Percentiles rank a stretch among this genome's conserved stretches.
phyloP scores from a whole-genome alignment of 2,888 invertebrate species.

The Hyalella azteca region DNA sequence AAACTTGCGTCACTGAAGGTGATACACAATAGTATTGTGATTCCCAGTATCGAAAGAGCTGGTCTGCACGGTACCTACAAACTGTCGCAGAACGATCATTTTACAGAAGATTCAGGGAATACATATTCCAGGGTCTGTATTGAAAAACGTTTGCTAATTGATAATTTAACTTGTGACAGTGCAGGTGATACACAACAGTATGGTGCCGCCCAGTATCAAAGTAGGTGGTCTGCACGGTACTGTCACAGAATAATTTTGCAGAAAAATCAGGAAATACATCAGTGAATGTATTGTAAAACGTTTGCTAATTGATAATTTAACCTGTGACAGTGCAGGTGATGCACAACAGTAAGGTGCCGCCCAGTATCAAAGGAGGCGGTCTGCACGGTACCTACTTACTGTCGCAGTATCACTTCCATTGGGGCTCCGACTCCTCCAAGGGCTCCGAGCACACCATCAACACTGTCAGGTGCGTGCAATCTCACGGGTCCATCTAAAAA shows the following conservation, averaged over 20 bases:
- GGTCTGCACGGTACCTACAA: conserved; percentile 48
- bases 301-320: too few relatives aligned
- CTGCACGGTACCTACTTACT: conserved; percentile 49
- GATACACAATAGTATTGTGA: neutral
- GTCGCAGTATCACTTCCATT: conserved; percentile 56
- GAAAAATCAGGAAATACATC: too few relatives aligned
- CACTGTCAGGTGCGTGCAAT: conserved; percentile 41
- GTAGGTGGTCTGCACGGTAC: conserved; percentile 50
- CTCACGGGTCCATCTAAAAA: neutral
- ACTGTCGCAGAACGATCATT: too few relatives aligned
- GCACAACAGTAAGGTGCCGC: neutral
- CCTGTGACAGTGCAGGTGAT: conserved; percentile 39
- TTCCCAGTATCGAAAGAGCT: conserved; percentile 39
- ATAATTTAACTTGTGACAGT: too few relatives aligned
- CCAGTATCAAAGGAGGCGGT: conserved; percentile 42
- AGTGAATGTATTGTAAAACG: too few relatives aligned
- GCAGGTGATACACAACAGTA: conserved; percentile 26
- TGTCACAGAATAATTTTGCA: too few relatives aligned
- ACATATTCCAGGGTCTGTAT: too few relatives aligned
- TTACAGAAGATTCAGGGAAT: too few relatives aligned
- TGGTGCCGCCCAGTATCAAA: neutral
- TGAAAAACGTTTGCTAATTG: too few relatives aligned
- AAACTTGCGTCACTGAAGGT: conserved; percentile 50
- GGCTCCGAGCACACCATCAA: conserved; percentile 58
- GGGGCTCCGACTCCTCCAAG: conserved; percentile 44